Percentiles rank a stretch among this genome's conserved stretches.
phyloP scores from a whole-genome alignment of 2,888 invertebrate genomes.

The Torymus texanus region DNA sequence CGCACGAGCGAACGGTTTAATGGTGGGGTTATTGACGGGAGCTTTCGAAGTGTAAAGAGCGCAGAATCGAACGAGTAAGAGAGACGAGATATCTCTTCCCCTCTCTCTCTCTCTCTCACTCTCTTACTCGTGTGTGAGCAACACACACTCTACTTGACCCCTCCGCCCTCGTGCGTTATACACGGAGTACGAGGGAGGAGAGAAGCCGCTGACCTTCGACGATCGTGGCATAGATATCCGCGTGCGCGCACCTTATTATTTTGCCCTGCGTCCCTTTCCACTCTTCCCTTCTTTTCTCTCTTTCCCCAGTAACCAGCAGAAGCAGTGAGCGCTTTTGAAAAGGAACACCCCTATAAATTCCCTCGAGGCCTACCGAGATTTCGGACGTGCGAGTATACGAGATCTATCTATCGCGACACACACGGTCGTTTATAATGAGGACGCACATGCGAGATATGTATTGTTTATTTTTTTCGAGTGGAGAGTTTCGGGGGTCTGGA shows the following conservation, averaged over 20 bases:
- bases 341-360: slow-evolving; percentile 47
- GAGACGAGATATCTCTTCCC: no score
- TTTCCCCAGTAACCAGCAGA: neutral
- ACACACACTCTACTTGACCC: slow-evolving; percentile 16
- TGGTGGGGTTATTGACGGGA: slow-evolving; percentile 33
- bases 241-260: slow-evolving; percentile 55
- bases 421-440: slow-evolving; percentile 60
- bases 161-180: slow-evolving; percentile 5
- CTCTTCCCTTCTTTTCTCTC: slow-evolving; percentile 12
- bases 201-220: slow-evolving; percentile 57
- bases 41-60: slow-evolving; percentile 36
- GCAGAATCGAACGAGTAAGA: slow-evolving; percentile 29
- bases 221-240: slow-evolving; percentile 60
- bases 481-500: no score
- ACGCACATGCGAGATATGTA: neutral
- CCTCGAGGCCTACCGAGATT: slow-evolving; percentile 38
- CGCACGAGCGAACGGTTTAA: slow-evolving; percentile 53
- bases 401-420: slow-evolving; percentile 44
- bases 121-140: no score
- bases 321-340: slow-evolving; percentile 11
- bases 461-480: neutral
- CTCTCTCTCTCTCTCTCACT: no score
- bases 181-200: neutral
- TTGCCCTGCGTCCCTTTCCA: slow-evolving; percentile 13
- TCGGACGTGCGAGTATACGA: slow-evolving; percentile 12